phyloP scores from a whole-genome alignment of 1,140 invertebrate species.

The Colletes gigas region DNA sequence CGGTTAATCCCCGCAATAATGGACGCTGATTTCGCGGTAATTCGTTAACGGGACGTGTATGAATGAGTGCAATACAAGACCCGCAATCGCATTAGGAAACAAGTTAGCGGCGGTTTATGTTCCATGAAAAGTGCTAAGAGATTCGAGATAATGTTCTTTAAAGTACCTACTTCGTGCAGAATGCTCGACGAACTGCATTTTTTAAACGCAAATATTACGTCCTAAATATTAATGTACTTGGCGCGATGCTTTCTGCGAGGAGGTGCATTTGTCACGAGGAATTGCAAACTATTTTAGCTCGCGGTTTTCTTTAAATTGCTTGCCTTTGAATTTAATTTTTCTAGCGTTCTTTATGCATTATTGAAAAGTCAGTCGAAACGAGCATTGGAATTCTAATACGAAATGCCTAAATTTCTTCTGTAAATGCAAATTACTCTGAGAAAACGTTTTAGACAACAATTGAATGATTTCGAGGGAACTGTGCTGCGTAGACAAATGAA shows the following conservation, averaged over 20 bases:
- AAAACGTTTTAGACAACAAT: too few species aligned
- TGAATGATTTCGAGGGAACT: too few species aligned
- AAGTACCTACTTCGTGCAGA: conserved; percentile 7
- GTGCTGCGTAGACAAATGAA: too few species aligned
- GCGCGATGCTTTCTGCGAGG: not conserved
- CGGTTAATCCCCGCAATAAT: conserved; percentile 6
- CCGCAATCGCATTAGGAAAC: conserved; percentile 35
- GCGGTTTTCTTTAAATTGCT: not conserved
- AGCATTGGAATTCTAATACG: too few species aligned
- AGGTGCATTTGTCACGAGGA: not conserved
- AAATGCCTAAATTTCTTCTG: too few species aligned
- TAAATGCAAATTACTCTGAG: too few species aligned
- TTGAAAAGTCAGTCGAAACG: too few species aligned
- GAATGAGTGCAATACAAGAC: conserved; percentile 17
- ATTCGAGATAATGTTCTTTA: conserved; percentile 34
- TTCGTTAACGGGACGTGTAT: conserved; percentile 6
- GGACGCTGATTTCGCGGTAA: conserved; percentile 15
- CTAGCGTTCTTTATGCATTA: too few species aligned
- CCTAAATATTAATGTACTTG: conserved; percentile 36
- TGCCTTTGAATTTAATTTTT: too few species aligned
- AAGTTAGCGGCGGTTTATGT: conserved; percentile 32
- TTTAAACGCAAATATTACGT: conserved; percentile 33
- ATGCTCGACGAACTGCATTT: not conserved
- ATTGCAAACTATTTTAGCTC: not conserved
- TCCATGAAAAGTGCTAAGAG: conserved; percentile 40